A percentile compares a stretch with the other conserved stretches of the same genome.
phyloP scores from a whole-genome alignment of 2,888 invertebrate species.

The Ptychoptera contaminata region DNA sequence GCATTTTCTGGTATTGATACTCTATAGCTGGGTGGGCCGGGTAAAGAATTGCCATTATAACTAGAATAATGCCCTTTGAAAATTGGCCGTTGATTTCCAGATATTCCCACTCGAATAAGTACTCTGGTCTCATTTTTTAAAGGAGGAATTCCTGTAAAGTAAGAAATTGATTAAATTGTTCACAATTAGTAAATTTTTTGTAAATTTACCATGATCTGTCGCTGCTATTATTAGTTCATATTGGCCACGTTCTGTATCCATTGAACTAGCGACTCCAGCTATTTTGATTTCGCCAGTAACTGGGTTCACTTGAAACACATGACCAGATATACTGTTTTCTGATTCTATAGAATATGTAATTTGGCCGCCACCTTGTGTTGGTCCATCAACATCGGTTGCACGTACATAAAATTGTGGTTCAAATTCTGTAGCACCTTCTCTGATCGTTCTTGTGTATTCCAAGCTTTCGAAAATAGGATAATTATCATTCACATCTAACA shows the following conservation, averaged over 20 bases:
- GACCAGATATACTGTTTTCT: constrained; percentile 50
- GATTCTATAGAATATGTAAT: constrained; percentile 49
- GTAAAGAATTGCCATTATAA: constrained; percentile 34
- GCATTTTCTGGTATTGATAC: constrained; percentile 57
- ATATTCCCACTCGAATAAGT: constrained; percentile 57
- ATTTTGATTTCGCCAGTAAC: constrained; percentile 56
- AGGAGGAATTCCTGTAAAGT: constrained; percentile 39
- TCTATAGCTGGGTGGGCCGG: constrained; percentile 54
- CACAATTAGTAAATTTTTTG: not conserved
- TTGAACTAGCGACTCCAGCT: constrained; percentile 45
- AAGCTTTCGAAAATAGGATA: constrained; percentile 50
- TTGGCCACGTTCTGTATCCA: constrained; percentile 58
- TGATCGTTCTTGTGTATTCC: constrained; percentile 58
- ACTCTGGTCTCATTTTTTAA: constrained; percentile 49
- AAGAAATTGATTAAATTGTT: not conserved
- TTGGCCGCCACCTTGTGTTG: constrained; percentile 50
- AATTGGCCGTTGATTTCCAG: constrained; percentile 66
- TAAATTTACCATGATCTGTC: constrained; percentile 45
- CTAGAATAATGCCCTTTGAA: constrained; percentile 56
- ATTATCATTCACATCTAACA: constrained; percentile 65
- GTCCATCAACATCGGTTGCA: constrained; percentile 63
- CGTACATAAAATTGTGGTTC: constrained; percentile 65
- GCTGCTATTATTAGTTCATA: constrained; percentile 53
- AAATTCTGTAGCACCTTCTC: constrained; percentile 59
- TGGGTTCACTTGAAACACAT: constrained; percentile 47